These are phyloP conservation scores for Eurypyga helias DNA, from an alignment of 2,113 vertebrate genomes.

Conservation along the genomic window DNA sequence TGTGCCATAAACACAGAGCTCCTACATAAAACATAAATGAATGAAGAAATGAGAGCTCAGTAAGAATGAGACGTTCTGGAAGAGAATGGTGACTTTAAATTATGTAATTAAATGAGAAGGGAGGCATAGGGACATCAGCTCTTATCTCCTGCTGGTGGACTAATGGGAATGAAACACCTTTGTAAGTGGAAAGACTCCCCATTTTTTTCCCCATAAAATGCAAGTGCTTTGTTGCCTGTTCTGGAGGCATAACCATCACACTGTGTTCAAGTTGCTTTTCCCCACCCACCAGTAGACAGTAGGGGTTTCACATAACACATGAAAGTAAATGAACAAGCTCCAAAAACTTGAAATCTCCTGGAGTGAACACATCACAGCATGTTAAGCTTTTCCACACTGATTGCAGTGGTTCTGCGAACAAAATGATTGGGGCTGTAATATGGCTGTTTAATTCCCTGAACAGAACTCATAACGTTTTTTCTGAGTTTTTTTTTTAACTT, in stretches of 20 bases:
- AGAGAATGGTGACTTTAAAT: neutral
- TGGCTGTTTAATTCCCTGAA: neutral
- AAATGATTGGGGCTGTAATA: rapidly evolving
- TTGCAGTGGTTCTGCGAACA: neutral
- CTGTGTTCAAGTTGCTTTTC: neutral
- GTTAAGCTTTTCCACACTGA: neutral
- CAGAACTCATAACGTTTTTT: neutral
- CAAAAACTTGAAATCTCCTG: neutral
- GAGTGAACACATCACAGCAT: neutral
- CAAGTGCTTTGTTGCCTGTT: neutral
- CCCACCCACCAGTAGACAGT: neutral
- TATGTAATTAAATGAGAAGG: neutral
- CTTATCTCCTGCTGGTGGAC: neutral
- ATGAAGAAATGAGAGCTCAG: neutral
- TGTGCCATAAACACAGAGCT: neutral
- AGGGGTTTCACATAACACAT: neutral
- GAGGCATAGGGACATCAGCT: neutral
- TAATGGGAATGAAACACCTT: neutral
- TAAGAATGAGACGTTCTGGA: neutral
- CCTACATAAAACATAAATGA: neutral
- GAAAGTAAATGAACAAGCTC: neutral
- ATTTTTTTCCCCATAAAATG: neutral
- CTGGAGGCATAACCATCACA: neutral
- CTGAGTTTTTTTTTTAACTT: neutral
- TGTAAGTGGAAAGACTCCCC: neutral